Conservation (phyloP, 2,797 vertebrate genomes). For the Pterois miles region DNA sequence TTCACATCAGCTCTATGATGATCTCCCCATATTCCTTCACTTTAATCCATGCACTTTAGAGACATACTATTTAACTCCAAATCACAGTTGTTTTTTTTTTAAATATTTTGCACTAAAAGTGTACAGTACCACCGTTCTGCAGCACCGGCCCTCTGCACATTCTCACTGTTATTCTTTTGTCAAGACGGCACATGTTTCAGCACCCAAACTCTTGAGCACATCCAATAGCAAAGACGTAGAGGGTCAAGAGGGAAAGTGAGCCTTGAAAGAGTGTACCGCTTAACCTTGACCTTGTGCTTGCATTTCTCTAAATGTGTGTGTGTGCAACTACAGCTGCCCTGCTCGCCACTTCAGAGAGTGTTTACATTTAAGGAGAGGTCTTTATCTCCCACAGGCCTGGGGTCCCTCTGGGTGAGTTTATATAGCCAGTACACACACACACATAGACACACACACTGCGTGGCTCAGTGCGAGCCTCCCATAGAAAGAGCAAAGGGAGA, state of each 20-base stretch:
- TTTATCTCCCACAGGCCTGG: conserved; percentile 82
- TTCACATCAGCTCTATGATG: background rate
- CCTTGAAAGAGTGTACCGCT: conserved; percentile 80
- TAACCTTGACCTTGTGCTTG: conserved; percentile 84
- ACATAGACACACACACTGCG: conserved; percentile 16
- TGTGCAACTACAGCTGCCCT: conserved; percentile 80
- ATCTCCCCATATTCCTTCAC: background rate
- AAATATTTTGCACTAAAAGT: background rate
- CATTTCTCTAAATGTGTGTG: conserved; percentile 79
- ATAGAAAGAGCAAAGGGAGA: conserved; percentile 76
- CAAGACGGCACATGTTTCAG: conserved; percentile 50
- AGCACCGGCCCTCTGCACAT: conserved; percentile 15
- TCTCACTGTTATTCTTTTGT: conserved; percentile 46
- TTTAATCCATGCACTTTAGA: background rate
- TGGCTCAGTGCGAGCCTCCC: conserved; percentile 56
- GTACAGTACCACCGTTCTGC: background rate
- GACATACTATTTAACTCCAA: background rate
- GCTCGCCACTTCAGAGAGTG: conserved; percentile 83
- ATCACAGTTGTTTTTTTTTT: background rate
- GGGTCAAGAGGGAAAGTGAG: conserved; percentile 85
- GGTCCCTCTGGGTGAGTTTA: conserved; percentile 83
- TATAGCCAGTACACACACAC: conserved; percentile 64
- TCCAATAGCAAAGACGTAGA: conserved; percentile 51
- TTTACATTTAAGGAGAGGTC: conserved; percentile 86
- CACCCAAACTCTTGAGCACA: conserved; percentile 51